Base-by-base conservation (phyloP, 2,888 invertebrate genomes). In the Schizotus pectinicornis region DNA sequence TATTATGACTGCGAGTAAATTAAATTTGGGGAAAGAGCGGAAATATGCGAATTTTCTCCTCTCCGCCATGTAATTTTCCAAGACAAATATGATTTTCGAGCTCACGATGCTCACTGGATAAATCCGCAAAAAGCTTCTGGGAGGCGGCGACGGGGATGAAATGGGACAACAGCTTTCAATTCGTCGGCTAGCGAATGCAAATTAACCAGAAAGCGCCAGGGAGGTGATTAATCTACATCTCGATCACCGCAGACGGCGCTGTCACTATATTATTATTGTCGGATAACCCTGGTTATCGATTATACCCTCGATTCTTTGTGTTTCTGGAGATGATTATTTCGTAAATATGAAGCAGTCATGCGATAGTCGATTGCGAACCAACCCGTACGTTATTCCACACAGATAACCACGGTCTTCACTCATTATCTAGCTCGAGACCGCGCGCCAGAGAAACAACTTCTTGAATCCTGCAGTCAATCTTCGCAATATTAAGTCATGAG, bases 171-270 rank as follows among this genome's bases (percentile, higher is more conserved):
- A 59, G 62, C 65, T 64, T 65, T 70, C 67, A 63, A 67, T 68
- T 69, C 65, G 65, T 52, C 65, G 65, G 61, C 59, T 63, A 64
- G 61, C 62, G 59, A 65, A 70, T 70, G 70, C 68, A 70, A 69
- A 70, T 70, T 70, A 70, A 67, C 68, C 63, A 49, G 60, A 58
- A 61, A 56, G 61, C 56, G 61, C 64, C 56, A 58, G 61, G 61
- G 57, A 61, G 57, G 68, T 68, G 69, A 70, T 70, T 70, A 69
- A 69, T 70, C 68, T 69, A 58, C 62, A 66, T 62, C 63, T 50
- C 63, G 67, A 68, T 68, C 66, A 68, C 62, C 63, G 59, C 62
- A 66, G 65, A 65, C 67, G 63, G 53, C 49, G 68, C 61, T 64
- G 65, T 63, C 64, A 56, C 60, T 61, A 59, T 65, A 61, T 67